Base-by-base conservation (phyloP, 92 coral and sea anemone genomes). In the Phenganax subtilis region DNA sequence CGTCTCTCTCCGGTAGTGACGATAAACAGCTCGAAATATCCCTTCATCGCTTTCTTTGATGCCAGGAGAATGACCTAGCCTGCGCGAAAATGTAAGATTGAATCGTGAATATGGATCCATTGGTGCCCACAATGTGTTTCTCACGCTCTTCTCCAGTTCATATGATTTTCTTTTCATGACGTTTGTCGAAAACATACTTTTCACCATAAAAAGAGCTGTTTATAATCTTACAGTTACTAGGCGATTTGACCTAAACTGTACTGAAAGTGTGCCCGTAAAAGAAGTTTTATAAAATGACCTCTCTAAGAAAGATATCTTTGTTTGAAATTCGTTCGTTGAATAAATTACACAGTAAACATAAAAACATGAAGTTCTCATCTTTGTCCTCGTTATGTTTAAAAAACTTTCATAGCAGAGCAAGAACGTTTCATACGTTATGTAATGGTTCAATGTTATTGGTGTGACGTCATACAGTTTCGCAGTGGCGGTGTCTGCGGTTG, bases 21-120 rank as follows among this genome's bases (percentile, higher is more conserved):
- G 80, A 17, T 57, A 12, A n/a, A 75, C 80, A 17, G 53, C 51
- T n/a, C 54, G 53, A 57, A 51, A 75, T 10, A 75, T 56, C 30
- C 55, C 63, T 75, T 75, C 80, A 10, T 75, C 63, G 54, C 37
- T 56, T 53, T 73, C 77, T 44, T 55, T 54, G 8, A 75, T 7
- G 9, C 10, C 80, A 30, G 80, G 17, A 9, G 80, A 30, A 9
- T n/a, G 52, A 56, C 80, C 31, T 20, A 28, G 4, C 54, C 80
- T 75, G 80, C 27, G 10, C 1, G 27, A 65, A 37, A 37, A 37
- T 37, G 47, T 37, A 37, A 37, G 16, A 68, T 61, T 1, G 47
- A 14, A 25, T 27, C 72, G 51, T 66, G 31, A 16, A 25, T 37
- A 9, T 66, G 31, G 31, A 66, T 27, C 9, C 11, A 66, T 66